phyloP scores from a whole-genome alignment of 2,888 invertebrate species.

The Plusia festucae region DNA sequence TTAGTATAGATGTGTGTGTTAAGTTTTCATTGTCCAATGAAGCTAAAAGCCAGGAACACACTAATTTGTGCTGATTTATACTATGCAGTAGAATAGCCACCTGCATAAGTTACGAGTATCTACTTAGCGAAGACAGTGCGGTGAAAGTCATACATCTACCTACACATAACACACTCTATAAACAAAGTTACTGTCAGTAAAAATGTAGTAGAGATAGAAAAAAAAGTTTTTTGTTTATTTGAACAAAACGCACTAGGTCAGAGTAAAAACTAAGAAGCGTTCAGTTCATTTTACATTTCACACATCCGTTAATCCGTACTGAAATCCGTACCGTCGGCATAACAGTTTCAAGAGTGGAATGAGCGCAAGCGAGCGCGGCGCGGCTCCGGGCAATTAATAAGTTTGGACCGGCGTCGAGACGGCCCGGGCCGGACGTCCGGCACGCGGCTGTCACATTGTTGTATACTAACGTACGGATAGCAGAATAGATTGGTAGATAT shows the following conservation, averaged over 20 bases:
- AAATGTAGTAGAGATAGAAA: neutral
- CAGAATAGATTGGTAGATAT: constrained; percentile 54
- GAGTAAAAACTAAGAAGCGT: neutral
- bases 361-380: constrained; percentile 68
- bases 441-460: constrained; percentile 72
- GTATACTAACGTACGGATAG: constrained; percentile 60
- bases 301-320: constrained; percentile 40
- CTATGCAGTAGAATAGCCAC: neutral
- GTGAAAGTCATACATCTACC: neutral
- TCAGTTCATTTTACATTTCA: constrained; percentile 11
- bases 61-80: neutral
- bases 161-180: too few species aligned
- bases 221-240: too few species aligned
- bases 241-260: neutral
- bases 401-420: constrained; percentile 73
- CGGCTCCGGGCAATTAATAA: constrained; percentile 84
- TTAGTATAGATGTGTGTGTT: too few species aligned
- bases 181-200: neutral
- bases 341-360: constrained; percentile 61
- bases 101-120: neutral
- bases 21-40: neutral
- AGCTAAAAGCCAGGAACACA: neutral
- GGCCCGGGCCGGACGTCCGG: constrained; percentile 78
- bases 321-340: constrained; percentile 45
- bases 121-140: neutral